Base-by-base conservation (phyloP, 1,140 invertebrate species). In the Dendrolimus punctatus region DNA sequence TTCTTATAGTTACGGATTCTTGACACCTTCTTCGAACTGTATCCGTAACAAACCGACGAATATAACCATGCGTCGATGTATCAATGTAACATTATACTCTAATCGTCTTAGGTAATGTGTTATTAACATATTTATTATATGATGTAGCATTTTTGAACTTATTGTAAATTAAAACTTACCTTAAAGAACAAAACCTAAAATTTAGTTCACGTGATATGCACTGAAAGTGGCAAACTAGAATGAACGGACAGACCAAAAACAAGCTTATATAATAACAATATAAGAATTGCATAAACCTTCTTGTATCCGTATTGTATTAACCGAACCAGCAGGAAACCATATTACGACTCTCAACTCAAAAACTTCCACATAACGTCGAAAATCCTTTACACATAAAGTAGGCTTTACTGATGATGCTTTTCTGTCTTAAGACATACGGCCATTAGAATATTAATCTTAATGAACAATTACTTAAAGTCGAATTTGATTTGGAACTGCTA, bases 191-290 rank as follows among this genome's bases (percentile, higher is more conserved):
- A 55, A 55, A 46, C 47, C 41, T 51, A 55, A 51, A 39, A 69
- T 53, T 57, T 74, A 74, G 67, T 64, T 71, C 61, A 68, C 77
- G 78, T 81, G 74, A 67, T 74, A 72, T 83, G 73, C 76, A 80
- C 80, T 73, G 63, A 57, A 61, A 59, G 71, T 48, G 75, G 66
- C 70, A 71, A 71, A 57, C 63, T 43, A 66, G 72, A 83, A 70
- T 85, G 78, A 70, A 62, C 70, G 45, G 57, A 58, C 61, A 60
- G 64, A 59, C 48, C 51, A 57, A 71, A 75, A 73, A 76, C 64
- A 67, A 73, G 60, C 78, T 85, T 83, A 83, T 83, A 85, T 85
- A 85, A 85, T 81, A 81, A 50, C 69, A 81, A 82, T 66, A 75
- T 76, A 78, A 84, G 69, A 82, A 82, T 85, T 85, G 81, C 81